Conservation (phyloP, 1,140 invertebrate genomes). For the Panagrolaimus sp. region DNA sequence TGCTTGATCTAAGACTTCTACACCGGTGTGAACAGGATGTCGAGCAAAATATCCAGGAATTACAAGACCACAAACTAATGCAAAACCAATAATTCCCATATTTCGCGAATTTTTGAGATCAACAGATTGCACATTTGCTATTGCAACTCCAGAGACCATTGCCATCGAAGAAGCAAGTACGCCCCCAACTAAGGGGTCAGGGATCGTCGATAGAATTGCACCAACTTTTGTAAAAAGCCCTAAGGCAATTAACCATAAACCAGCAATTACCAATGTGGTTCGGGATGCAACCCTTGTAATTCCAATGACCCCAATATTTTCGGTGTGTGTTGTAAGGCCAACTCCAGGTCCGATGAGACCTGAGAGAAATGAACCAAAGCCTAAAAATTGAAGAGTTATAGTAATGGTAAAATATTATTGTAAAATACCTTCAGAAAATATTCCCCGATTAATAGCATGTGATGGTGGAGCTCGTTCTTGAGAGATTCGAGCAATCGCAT, state of each 20-base stretch:
- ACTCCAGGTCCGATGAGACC: constrained; percentile 47
- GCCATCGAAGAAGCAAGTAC: constrained; percentile 59
- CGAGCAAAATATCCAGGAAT: constrained; percentile 51
- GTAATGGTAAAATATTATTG: neutral
- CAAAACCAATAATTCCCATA: constrained; percentile 60
- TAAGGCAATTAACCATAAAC: constrained; percentile 47
- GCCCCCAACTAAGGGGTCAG: constrained; percentile 56
- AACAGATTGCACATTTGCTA: constrained; percentile 56
- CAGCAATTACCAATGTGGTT: constrained; percentile 49
- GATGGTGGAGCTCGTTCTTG: constrained; percentile 56
- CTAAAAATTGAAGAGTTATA: neutral
- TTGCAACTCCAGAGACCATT: constrained; percentile 59
- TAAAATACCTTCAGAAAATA: constrained; percentile 44
- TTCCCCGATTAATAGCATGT: constrained; percentile 60
- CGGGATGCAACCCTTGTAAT: constrained; percentile 49
- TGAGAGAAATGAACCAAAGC: constrained; percentile 46
- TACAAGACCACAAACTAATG: constrained; percentile 60
- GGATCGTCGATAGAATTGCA: constrained; percentile 55
- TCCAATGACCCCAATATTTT: constrained; percentile 57
- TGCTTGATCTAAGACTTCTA: constrained; percentile 28
- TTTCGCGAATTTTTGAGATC: constrained; percentile 59
- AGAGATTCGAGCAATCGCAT: constrained; percentile 58
- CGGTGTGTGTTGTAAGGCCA: constrained; percentile 47
- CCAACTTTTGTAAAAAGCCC: constrained; percentile 46
- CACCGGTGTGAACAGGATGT: constrained; percentile 27